Base-by-base conservation (phyloP, 2,113 vertebrate species). In the Acanthochromis polyacanthus region DNA sequence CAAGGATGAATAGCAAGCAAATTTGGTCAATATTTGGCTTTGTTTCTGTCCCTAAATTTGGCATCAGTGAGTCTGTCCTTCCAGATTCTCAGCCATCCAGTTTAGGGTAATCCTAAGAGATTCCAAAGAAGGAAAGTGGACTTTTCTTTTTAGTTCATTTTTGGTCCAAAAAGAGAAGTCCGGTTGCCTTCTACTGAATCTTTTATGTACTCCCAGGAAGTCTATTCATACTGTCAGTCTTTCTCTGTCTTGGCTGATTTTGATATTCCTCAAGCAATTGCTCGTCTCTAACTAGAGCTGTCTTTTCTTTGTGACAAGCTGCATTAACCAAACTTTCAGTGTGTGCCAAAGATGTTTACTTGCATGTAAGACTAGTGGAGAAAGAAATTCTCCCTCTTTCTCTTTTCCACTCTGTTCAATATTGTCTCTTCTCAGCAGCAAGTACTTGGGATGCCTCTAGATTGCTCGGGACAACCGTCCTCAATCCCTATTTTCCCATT, bases 401-500 rank as follows among this genome's bases (percentile, higher is more conserved):
- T 10, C 25, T 71, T 55, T 59, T 62, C 20, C 17, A 43, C 45
- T 3, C 56, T 59, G 16, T 73, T 0, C 59, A 78, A 77, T 57
- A 38, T 60, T 59, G 62, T 63, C 53, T 71, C 60, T 25, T 55
- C 46, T 8, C 71, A 58, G 65, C 45, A 52, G 58, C 17, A 61
- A 68, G 50, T 40, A 58, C 59, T 71, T 48, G 23, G 63, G 50
- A 73, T 81, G 63, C 82, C 69, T 81, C 14, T 4, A 55, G 48
- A 61, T 64, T 75, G 71, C 85, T 76, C 22, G 7, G 56, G 65
- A 69, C 79, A 80, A 75, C 82, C 30, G 1, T 32, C 45, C 66
- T 73, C 36, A 51, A 10, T 6, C 1, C 0, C 30, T 52, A 22
- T 62, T 71, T 56, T 84, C 79, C 66, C 16, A 75, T 68, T 59